phyloP scores from a whole-genome alignment of 2,888 invertebrate genomes.

The Hirtodrosophila trivittata region DNA sequence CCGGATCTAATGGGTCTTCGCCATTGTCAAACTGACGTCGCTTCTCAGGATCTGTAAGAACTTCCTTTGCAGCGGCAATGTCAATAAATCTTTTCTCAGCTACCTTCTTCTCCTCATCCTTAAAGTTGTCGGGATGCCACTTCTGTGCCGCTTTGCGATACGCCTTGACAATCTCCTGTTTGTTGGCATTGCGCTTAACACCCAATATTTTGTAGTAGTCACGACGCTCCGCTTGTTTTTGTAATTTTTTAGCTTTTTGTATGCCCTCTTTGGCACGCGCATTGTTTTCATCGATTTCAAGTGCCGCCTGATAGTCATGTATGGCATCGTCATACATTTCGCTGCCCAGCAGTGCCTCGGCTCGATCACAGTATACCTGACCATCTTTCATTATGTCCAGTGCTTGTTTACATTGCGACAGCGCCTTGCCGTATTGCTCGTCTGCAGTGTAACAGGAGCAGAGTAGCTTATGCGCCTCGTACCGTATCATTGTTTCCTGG shows the following conservation, averaged over 20 bases:
- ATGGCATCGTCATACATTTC: slow-evolving; percentile 98
- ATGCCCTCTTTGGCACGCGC: slow-evolving; percentile 95
- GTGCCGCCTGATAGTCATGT: slow-evolving; percentile 92
- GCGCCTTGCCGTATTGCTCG: slow-evolving; percentile 89
- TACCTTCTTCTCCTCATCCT: slow-evolving; percentile 93
- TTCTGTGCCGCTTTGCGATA: slow-evolving; percentile 98
- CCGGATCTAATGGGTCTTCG: slow-evolving; percentile 98
- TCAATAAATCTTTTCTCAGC: slow-evolving; percentile 99
- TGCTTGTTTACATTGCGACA: slow-evolving; percentile 91
- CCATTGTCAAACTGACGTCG: slow-evolving; percentile 96
- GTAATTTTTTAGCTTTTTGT: slow-evolving; percentile 93
- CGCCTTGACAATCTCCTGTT: slow-evolving; percentile 97
- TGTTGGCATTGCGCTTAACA: slow-evolving; percentile 94
- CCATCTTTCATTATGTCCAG: slow-evolving; percentile 90
- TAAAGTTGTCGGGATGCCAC: slow-evolving; percentile 99
- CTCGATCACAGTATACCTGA: slow-evolving; percentile 93
- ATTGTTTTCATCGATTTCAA: slow-evolving; percentile 91
- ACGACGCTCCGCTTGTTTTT: slow-evolving; percentile 95
- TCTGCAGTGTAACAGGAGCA: slow-evolving; percentile 91
- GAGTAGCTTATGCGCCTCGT: slow-evolving; percentile 89
- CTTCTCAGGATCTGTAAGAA: slow-evolving; percentile 94
- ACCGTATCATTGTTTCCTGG: slow-evolving; percentile 88
- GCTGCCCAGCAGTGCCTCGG: slow-evolving; percentile 93
- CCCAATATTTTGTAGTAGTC: slow-evolving; percentile 96
- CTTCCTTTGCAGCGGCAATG: slow-evolving; percentile 99